Evolutionary conservation across 2,797 vertebrate species (phyloP), one percentile per base, ranked within the genome.

Genomic region (Mormyrops attenuatus): DNA sequence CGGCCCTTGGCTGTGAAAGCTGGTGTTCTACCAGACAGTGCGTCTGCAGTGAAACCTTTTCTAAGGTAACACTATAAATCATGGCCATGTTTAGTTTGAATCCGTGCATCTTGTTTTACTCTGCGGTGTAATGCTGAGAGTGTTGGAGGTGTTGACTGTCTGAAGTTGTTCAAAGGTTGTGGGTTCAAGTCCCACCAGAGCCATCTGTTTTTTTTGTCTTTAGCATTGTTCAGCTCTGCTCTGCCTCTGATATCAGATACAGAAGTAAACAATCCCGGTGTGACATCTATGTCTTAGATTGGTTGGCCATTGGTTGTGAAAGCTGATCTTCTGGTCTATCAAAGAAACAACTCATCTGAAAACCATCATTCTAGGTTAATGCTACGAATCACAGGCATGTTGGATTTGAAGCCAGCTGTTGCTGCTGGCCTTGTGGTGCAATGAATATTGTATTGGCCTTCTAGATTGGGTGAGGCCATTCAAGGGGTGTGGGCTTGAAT

Each of bases 111-210:
- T 9, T 22, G n/a, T 22, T 26, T 9, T 26, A 3, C 3, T 66
- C 26, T 66, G 3, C 13, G 26, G 22, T 9, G 22, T 9, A 30
- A 66, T 30, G 63, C 8, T 13, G 22, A 4, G 63, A 0, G 63
- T 11, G 22, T 66, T 66, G 63, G 9, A 30, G 9, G 8, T 26
- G 9, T 60, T 60, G n/a, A 66, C 3, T 66, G 9, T 9, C 22
- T 66, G 63, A 11, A 3, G 63, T 66, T 30, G 85, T 77, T 90
- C 9, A 60, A 38, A 87, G 89, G 90, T 90, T 89, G 90, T 87
- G 90, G 88, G 88, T 90, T 90, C 84, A 84, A 90, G 88, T 90
- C 90, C 90, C 84, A 89, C 88, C 88, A 22, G 90, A 90, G 90
- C 89, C 88, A 30, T 66, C 1, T 66, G 26, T 11, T 57, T 47